These are phyloP conservation scores for Stictocephala bisonia DNA, from an alignment of 2,888 invertebrate species.

Conservation along the genomic window DNA sequence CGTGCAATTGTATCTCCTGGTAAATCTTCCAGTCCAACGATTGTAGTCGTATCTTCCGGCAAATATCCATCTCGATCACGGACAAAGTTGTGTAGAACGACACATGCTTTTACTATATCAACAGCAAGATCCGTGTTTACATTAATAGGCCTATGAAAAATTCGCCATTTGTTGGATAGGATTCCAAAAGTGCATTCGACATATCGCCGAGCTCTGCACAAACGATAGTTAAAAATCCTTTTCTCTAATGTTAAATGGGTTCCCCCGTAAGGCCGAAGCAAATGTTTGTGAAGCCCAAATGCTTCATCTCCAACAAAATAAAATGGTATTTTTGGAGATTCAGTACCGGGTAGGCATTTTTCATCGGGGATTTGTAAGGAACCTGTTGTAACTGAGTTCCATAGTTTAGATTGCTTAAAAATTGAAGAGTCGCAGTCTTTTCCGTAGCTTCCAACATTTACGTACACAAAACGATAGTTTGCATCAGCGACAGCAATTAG, in stretches of 20 bases:
- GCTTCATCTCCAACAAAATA: conserved; percentile 59
- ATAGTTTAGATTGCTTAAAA: conserved; percentile 19
- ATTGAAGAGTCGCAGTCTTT: conserved; percentile 41
- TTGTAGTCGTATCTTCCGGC: conserved; percentile 51
- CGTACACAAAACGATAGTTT: conserved; percentile 51
- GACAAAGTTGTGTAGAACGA: conserved; percentile 54
- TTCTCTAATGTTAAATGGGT: conserved; percentile 51
- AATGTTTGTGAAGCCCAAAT: conserved; percentile 52
- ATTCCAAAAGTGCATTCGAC: conserved; percentile 51
- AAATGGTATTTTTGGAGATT: conserved; percentile 52
- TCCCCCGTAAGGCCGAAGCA: conserved; percentile 55
- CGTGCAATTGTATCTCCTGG: conserved; percentile 43
- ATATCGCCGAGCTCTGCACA: conserved; percentile 54
- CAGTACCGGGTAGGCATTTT: conserved; percentile 54
- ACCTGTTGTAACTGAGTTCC: conserved; percentile 47
- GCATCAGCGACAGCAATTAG: conserved; percentile 44
- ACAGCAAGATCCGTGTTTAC: conserved; percentile 57
- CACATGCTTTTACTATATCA: conserved; percentile 59
- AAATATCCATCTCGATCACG: conserved; percentile 51
- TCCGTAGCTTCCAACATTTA: conserved; percentile 53
- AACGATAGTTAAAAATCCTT: conserved; percentile 57
- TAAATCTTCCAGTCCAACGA: conserved; percentile 52
- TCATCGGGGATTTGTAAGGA: conserved; percentile 55
- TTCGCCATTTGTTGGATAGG: conserved; percentile 61
- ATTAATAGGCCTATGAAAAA: conserved; percentile 60